phyloP scores from a whole-genome alignment of 2,797 vertebrate genomes.

The Orestias chungarensis region DNA sequence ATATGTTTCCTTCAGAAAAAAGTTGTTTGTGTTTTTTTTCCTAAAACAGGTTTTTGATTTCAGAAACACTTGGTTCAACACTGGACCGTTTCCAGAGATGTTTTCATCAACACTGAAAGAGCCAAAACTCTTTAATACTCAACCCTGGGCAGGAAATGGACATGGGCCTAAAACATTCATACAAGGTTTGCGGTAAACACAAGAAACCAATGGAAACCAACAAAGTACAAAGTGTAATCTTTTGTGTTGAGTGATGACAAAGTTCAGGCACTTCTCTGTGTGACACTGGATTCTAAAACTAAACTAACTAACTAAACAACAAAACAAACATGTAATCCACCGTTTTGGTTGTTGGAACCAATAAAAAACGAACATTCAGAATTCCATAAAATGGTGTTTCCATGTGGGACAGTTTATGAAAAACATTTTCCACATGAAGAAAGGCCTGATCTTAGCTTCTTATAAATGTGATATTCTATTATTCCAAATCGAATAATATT shows the following conservation, averaged over 20 bases:
- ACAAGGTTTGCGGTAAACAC: not conserved
- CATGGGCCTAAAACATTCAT: not conserved
- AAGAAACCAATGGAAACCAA: not conserved
- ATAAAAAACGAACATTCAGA: no score
- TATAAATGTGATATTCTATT: no score
- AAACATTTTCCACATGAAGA: no score
- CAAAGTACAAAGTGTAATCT: not conserved
- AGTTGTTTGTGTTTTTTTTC: not conserved
- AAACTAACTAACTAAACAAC: not conserved
- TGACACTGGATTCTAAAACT: not conserved
- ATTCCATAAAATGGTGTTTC: no score
- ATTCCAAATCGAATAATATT: no score
- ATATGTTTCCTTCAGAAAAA: not conserved
- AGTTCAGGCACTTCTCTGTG: not conserved
- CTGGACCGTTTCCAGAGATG: not conserved
- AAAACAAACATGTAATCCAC: not conserved
- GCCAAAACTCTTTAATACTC: no score
- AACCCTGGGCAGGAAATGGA: no score
- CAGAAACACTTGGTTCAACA: not conserved
- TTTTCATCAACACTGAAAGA: not conserved
- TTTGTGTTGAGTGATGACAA: not conserved
- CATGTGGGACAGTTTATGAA: no score
- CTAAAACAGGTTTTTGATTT: not conserved
- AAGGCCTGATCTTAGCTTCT: no score
- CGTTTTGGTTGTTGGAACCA: no score